A percentile compares a stretch with the other conserved stretches of the same genome.
These are phyloP conservation scores for Laothoe populi DNA, from an alignment of 2,888 invertebrate species.

Conservation along the genomic window DNA sequence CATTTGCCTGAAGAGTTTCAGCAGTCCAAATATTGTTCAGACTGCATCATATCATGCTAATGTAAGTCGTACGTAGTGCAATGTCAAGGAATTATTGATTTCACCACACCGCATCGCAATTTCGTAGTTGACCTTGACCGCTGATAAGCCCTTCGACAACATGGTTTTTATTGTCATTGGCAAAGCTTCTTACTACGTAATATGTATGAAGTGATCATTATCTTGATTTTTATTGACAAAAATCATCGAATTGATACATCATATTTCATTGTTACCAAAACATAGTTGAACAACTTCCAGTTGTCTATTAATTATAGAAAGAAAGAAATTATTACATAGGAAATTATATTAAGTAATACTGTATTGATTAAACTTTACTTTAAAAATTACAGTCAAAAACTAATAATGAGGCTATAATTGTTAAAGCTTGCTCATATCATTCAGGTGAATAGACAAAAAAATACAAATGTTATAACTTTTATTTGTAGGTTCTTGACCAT, in stretches of 20 bases:
- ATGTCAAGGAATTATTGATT: conserved; percentile 65
- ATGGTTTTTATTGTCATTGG: not conserved
- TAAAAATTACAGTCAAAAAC: too few relatives aligned
- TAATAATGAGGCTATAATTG: too few relatives aligned
- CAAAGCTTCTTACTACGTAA: not conserved
- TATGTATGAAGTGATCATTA: not conserved
- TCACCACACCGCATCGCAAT: conserved; percentile 47
- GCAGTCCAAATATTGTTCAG: conserved; percentile 69
- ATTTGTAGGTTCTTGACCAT: conserved; percentile 95
- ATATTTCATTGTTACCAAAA: not conserved
- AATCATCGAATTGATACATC: not conserved
- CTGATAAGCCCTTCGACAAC: conserved; percentile 28
- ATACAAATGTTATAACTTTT: not conserved
- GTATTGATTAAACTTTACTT: too few relatives aligned
- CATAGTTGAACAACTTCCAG: too few relatives aligned
- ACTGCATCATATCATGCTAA: conserved; percentile 90
- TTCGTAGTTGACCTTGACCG: conserved; percentile 41
- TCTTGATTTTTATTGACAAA: not conserved
- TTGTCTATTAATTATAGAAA: too few relatives aligned
- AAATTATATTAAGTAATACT: too few relatives aligned
- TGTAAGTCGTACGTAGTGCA: conserved; percentile 79
- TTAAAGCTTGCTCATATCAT: too few relatives aligned
- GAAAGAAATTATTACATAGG: too few relatives aligned
- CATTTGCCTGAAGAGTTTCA: conserved; percentile 66
- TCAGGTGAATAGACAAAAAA: too few relatives aligned